Conservation (phyloP, 2,888 invertebrate species). For the Chrysodeixis includens region DNA sequence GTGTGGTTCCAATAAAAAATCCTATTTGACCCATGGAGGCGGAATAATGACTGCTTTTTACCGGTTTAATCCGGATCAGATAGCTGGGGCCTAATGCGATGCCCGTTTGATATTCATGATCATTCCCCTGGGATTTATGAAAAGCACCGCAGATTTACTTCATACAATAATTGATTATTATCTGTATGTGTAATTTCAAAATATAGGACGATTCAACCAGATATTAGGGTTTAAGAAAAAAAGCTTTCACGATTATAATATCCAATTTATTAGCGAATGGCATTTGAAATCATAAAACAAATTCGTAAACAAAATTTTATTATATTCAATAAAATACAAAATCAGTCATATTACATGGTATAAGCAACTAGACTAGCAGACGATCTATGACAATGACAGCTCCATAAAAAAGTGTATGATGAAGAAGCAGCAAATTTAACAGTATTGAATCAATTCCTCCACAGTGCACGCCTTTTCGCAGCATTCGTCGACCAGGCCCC, state of each 20-base stretch:
- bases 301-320: conserved; percentile 22
- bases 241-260: too few relatives aligned
- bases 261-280: too few relatives aligned
- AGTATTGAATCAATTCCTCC: conserved; percentile 57
- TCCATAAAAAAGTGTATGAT: too few relatives aligned
- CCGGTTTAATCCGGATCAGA: conserved; percentile 86
- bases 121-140: conserved; percentile 72
- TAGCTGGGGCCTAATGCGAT: conserved; percentile 76
- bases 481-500: conserved; percentile 61
- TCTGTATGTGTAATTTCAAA: not conserved
- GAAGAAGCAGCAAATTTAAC: conserved; percentile 28
- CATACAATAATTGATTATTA: conserved; percentile 32
- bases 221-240: too few relatives aligned
- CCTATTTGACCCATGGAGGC: conserved; percentile 79
- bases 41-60: conserved; percentile 88
- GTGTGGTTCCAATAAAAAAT: conserved; percentile 86
- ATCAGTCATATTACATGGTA: conserved; percentile 1
- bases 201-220: not conserved
- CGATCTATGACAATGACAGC: too few relatives aligned
- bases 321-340: conserved; percentile 21
- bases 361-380: too few relatives aligned
- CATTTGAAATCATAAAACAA: too few relatives aligned
- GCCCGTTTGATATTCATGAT: conserved; percentile 86
- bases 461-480: conserved; percentile 62
- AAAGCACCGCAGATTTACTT: conserved; percentile 42